A percentile compares a stretch with the other conserved stretches of the same genome.
phyloP scores from a whole-genome alignment of 2,888 invertebrate genomes.

The Eupithecia exiguata region DNA sequence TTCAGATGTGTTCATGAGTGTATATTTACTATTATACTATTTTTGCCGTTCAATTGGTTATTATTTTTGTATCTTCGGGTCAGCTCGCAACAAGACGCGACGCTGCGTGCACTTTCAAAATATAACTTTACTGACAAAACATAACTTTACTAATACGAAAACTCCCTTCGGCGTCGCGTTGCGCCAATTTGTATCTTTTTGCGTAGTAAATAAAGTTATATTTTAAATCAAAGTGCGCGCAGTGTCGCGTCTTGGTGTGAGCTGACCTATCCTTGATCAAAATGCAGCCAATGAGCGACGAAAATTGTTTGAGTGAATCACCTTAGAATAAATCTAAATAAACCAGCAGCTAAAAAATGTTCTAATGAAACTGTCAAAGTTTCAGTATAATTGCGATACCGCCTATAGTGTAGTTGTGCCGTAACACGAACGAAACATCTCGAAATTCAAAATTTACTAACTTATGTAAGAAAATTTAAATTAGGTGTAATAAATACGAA shows the following conservation, averaged over 20 bases:
- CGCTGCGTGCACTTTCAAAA: no score
- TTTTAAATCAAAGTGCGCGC: no score
- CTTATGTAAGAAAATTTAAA: constrained; percentile 28
- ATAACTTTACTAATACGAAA: no score
- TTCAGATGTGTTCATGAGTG: not conserved
- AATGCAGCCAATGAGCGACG: not conserved
- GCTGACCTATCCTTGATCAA: not conserved
- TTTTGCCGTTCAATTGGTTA: not conserved
- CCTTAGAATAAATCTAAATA: not conserved
- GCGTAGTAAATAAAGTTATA: no score
- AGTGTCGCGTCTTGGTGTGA: no score
- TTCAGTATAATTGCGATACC: constrained; percentile 33
- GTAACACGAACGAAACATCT: constrained; percentile 38
- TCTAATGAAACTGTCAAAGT: constrained; percentile 10
- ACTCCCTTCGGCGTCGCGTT: no score
- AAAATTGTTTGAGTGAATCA: not conserved
- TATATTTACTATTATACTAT: not conserved
- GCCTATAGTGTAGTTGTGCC: constrained; percentile 40
- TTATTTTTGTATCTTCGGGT: not conserved
- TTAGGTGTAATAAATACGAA: constrained; percentile 60
- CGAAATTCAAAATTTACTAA: constrained; percentile 58
- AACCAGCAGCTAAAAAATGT: not conserved
- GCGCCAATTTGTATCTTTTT: no score
- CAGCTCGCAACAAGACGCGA: no score
- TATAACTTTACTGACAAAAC: no score